Conservation (phyloP, 2,888 invertebrate species). For the Xestia sexstrigata region DNA sequence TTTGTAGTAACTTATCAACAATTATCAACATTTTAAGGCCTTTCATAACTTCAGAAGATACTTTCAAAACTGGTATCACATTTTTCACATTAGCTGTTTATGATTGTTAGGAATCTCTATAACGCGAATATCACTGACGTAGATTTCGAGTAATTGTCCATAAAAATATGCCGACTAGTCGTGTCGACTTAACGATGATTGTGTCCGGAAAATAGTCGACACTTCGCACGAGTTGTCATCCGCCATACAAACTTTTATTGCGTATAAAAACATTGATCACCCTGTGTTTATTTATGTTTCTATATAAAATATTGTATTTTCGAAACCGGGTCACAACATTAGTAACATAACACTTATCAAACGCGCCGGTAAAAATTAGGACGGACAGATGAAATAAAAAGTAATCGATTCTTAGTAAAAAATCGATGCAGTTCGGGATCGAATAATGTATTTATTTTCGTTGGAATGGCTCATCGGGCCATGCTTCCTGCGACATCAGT, state of each 20-base stretch:
- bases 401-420: slow-evolving; percentile 79
- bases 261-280: slow-evolving; percentile 76
- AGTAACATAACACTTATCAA: slow-evolving; percentile 74
- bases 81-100: slow-evolving; percentile 4
- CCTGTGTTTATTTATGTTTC: slow-evolving; percentile 71
- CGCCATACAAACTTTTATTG: slow-evolving; percentile 76
- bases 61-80: slow-evolving; percentile 1
- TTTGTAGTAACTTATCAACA: slow-evolving; percentile 35
- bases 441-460: slow-evolving; percentile 86
- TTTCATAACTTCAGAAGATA: slow-evolving; percentile 3
- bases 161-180: slow-evolving; percentile 67
- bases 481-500: slow-evolving; percentile 89
- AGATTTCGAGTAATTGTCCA: slow-evolving; percentile 57
- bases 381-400: slow-evolving; percentile 80
- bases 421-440: slow-evolving; percentile 79
- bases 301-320: slow-evolving; percentile 72
- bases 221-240: slow-evolving; percentile 70
- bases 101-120: slow-evolving; percentile 3
- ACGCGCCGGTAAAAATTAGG: slow-evolving; percentile 69
- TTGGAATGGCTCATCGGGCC: slow-evolving; percentile 85
- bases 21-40: slow-evolving; percentile 1
- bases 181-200: slow-evolving; percentile 82
- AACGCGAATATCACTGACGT: slow-evolving; percentile 30
- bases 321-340: slow-evolving; percentile 73
- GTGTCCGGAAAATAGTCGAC: slow-evolving; percentile 72